Conservation (phyloP, 2,888 invertebrate species). For the Allolobophora icterica region DNA sequence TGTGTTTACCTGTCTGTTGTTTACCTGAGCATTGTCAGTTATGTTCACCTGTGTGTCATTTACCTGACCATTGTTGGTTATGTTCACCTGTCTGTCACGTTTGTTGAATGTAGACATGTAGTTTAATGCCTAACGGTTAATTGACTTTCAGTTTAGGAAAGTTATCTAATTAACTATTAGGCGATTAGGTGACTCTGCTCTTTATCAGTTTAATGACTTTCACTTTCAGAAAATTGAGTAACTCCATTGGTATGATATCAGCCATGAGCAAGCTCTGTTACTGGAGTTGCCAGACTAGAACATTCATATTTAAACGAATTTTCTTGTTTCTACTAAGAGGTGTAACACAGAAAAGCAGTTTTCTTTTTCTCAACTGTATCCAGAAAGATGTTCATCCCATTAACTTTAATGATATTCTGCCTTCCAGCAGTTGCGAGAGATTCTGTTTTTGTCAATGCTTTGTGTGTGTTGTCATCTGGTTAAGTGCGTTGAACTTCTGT, state of each 20-base stretch:
- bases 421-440: not conserved
- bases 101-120: not conserved
- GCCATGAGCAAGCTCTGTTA: too few species aligned
- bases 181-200: too few species aligned
- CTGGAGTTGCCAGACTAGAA: not conserved
- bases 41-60: too few species aligned
- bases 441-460: not conserved
- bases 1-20: not conserved
- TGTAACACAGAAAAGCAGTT: not conserved
- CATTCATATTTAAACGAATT: not conserved
- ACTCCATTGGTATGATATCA: too few species aligned
- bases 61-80: not conserved
- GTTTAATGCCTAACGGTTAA: too few species aligned
- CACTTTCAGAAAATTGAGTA: too few species aligned
- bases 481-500: not conserved
- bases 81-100: not conserved
- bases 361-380: not conserved
- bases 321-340: not conserved
- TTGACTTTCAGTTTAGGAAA: too few species aligned
- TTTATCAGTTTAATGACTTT: too few species aligned
- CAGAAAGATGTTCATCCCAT: not conserved
- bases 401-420: not conserved
- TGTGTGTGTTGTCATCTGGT: too few species aligned
- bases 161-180: too few species aligned
- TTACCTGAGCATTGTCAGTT: not conserved